Evolutionary conservation across 2,113 vertebrate genomes (phyloP), one percentile per base, ranked within the genome.

Genomic region (Albula goreensis): DNA sequence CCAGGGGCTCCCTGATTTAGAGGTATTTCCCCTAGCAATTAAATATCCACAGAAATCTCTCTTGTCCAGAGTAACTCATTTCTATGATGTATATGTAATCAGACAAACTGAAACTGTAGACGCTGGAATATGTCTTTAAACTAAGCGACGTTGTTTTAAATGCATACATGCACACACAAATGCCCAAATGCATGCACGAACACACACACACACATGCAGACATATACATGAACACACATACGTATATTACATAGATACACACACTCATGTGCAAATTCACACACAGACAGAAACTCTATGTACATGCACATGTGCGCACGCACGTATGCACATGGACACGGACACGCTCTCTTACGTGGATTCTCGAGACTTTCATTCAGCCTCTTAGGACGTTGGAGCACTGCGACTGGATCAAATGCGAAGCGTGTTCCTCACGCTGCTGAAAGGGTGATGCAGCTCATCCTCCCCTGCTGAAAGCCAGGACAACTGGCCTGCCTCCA

Each of bases 51-150:
- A 50, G 78, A 79, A 48, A 79, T 50, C 41, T 79, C 78, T 19
- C 10, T 19, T 15, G 78, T 49, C 49, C 48, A 79, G 41, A 5
- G 49, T 15, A 11, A 49, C 49, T 48, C 49, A 49, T 50, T 50
- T 49, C 78, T 25, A 49, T 17, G 41, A 50, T 17, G 13, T 49
- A 79, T 74, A 74, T 74, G 22, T n/a, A 49, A 78, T 83, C 25
- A 82, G 60, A 50, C 10, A 81, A 3, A 5, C 50, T 70, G 84
- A 51, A 31, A 19, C 48, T 79, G 49, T 80, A 86, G 86, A 52
- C 50, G 84, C 80, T 17, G 41, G 81, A 83, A 74, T 50, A 79
- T 79, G 49, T 79, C 6, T 9, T 56, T 56, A 74, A 41, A 50
- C 41, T 17, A 13, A 78, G 70, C 25, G n/a, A 50, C 49, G 41